Base-by-base conservation (phyloP, 2,113 vertebrate genomes). In the Upupa epops region DNA sequence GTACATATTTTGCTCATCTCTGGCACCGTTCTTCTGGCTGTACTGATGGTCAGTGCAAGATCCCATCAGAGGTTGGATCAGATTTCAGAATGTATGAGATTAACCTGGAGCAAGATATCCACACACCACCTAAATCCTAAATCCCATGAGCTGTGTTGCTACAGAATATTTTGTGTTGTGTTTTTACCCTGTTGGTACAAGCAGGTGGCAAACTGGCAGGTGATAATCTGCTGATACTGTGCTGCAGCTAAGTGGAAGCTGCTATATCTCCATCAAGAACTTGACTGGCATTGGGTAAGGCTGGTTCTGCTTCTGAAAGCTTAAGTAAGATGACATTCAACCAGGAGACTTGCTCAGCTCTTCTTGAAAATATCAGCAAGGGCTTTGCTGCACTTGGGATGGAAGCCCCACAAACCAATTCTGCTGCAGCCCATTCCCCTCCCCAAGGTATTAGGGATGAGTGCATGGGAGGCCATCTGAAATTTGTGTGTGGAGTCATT, bases 61-160 rank as follows among this genome's bases (percentile, higher is more conserved):
- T 78, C 34, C n/a, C 29, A 20, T 66, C 29, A 73, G 48, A 40
- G 8, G 13, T 2, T 45, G 32, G n/a, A 69, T 87, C 49, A 56
- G 19, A 68, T 93, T 94, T 91, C 86, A 77, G 31, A 94, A 84
- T 15, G 16, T 4, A 8, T 61, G 77, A 78, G 28, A 79, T 60
- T 51, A 63, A 80, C 60, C 60, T 45, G 11, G 31, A n/a, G 48
- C 42, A 73, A 90, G 87, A 58, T 76, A 73, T 32, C 55, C 45
- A 65, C 2, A 4, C n/a, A 83, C 15, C 18, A 54, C 9, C 31
- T 77, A 73, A 76, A 6, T 51, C 60, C 40, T 85, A 76, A 94
- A 76, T 76, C 63, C 51, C 13, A 7, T 9, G 34, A 46, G 26
- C 73, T 82, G 51, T 76, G 4, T 55, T 87, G 63, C 37, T 79